These are phyloP conservation scores for Nilaparvata lugens DNA, from an alignment of 1,140 invertebrate species.

Conservation along the genomic window DNA sequence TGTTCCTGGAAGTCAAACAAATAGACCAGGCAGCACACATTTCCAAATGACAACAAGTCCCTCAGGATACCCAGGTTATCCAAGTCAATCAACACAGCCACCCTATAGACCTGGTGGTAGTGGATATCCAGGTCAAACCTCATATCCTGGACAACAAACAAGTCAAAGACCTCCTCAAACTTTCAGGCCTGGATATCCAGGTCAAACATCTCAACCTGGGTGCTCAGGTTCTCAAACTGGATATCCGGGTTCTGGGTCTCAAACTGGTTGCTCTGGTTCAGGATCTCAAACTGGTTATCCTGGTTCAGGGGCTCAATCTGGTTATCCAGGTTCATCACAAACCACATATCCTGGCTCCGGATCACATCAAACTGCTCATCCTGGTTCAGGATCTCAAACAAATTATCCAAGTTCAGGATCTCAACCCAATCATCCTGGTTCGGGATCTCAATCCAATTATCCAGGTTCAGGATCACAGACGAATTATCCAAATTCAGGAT, in stretches of 20 bases:
- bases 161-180: constrained; percentile 7
- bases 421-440: constrained; percentile 15
- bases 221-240: constrained; percentile 21
- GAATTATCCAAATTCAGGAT: too few species aligned
- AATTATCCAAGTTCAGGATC: background rate
- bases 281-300: too few species aligned
- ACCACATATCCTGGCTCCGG: too few species aligned
- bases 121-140: constrained; percentile 17
- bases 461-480: constrained; percentile 2
- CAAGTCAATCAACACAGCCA: constrained; percentile 14
- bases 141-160: constrained; percentile 21
- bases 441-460: constrained; percentile 20
- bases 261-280: too few species aligned
- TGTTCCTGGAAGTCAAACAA: constrained; percentile 25
- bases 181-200: constrained; percentile 16
- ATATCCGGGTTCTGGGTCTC: constrained; percentile 3
- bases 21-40: constrained; percentile 28
- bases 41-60: constrained; percentile 27
- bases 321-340: too few species aligned
- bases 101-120: constrained; percentile 10
- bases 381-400: background rate
- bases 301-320: background rate
- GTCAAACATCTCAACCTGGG: constrained; percentile 20
- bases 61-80: constrained; percentile 26
- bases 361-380: background rate